Evolutionary conservation across 2,113 vertebrate genomes (phyloP).

Genomic region (Perca schrenkii): DNA sequence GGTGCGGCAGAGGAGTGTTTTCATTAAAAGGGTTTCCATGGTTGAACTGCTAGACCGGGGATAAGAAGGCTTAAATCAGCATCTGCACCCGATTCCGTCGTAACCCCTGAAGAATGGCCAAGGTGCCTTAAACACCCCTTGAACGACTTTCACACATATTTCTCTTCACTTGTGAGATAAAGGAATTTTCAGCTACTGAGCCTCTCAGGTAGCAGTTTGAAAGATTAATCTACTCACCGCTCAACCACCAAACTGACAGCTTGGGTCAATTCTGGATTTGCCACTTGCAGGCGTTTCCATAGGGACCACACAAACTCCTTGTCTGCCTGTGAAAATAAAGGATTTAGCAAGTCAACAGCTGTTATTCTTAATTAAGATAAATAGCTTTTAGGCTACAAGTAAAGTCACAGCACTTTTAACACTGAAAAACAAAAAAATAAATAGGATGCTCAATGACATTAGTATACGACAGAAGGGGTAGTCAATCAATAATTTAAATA

Average conservation of each 20-base stretch:
- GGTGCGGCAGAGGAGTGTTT: constrained; percentile 76
- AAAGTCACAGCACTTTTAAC: constrained; percentile 38
- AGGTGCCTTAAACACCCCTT: constrained; percentile 75
- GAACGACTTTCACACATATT: constrained; percentile 79
- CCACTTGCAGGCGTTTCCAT: constrained; percentile 92
- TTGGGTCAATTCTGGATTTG: constrained; percentile 91
- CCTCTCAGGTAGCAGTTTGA: constrained; percentile 74
- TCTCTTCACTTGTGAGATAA: constrained; percentile 70
- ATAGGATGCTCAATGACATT: constrained; percentile 68
- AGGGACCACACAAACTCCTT: constrained; percentile 98
- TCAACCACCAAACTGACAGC: constrained; percentile 91
- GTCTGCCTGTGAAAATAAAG: constrained; percentile 87
- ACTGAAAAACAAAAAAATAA: constrained; percentile 60
- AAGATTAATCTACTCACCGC: constrained; percentile 87
- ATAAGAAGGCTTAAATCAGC: constrained; percentile 85
- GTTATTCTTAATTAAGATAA: constrained; percentile 45
- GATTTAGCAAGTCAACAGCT: constrained; percentile 44
- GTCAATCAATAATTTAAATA: constrained; percentile 80
- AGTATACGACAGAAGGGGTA: constrained; percentile 71
- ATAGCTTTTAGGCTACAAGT: constrained; percentile 23
- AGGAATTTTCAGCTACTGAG: constrained; percentile 69
- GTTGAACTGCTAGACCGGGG: constrained; percentile 77
- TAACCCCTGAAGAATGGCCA: constrained; percentile 76
- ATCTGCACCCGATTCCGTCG: constrained; percentile 80
- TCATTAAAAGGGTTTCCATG: constrained; percentile 82